These are phyloP conservation scores for Acrossocheilus fasciatus DNA, from an alignment of 2,797 vertebrate species.

Conservation along the genomic window DNA sequence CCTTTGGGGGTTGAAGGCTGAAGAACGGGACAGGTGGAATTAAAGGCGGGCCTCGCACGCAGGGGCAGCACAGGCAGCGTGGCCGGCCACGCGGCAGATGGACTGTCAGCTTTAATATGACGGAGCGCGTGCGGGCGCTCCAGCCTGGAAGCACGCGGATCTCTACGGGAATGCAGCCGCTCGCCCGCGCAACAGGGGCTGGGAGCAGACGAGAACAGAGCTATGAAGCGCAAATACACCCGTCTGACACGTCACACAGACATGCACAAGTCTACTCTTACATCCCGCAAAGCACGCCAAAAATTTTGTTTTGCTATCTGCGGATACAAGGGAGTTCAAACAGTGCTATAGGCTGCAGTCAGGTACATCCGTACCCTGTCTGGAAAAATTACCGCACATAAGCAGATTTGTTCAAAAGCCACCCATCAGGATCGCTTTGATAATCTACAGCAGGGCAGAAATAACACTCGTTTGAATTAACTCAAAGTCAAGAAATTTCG, in stretches of 20 bases:
- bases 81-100: conserved; percentile 81
- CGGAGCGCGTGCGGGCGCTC: conserved; percentile 50
- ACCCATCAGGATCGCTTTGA: conserved; percentile 47
- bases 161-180: conserved; percentile 61
- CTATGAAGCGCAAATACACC: conserved; percentile 33
- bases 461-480: conserved; percentile 39
- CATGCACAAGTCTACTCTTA: conserved; percentile 12
- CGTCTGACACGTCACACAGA: conserved; percentile 30
- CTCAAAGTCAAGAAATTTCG: conserved; percentile 18
- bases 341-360: conserved; percentile 35
- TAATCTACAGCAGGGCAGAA: conserved; percentile 44
- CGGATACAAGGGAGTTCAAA: conserved; percentile 37
- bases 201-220: conserved; percentile 35
- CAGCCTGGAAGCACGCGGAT: conserved; percentile 67
- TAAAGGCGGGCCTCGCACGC: conserved; percentile 49
- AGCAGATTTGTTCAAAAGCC: conserved; percentile 50
- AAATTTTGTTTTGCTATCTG: neutral
- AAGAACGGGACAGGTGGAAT: conserved; percentile 54
- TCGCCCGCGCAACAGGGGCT: conserved; percentile 31
- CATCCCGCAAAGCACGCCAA: neutral
- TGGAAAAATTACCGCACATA: conserved; percentile 21
- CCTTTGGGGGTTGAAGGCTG: conserved; percentile 49
- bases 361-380: conserved; percentile 40
- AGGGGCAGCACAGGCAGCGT: conserved; percentile 64
- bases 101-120: conserved; percentile 83